phyloP scores from a whole-genome alignment of 64 coral and sea anemone species.

The Pachyseris speciosa region DNA sequence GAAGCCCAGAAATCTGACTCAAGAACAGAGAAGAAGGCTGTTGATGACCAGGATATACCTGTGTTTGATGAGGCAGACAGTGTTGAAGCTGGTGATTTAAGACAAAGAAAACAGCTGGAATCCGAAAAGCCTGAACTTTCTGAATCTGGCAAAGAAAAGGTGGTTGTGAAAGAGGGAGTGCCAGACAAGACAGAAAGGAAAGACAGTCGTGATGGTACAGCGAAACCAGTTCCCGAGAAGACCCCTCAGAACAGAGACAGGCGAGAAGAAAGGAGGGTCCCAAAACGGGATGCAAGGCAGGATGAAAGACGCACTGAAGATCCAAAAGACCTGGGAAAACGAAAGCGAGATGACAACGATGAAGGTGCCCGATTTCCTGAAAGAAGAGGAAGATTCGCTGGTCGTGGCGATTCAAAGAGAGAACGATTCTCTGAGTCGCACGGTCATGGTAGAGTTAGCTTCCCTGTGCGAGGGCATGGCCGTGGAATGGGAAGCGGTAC shows the following conservation, averaged over 20 bases:
- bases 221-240: conserved; percentile 11
- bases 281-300: neutral
- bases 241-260: neutral
- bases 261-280: neutral
- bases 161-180: neutral
- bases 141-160: conserved; percentile 7
- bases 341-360: conserved; percentile 61
- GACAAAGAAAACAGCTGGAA: conserved; percentile 41
- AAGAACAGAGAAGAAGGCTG: neutral
- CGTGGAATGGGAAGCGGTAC: conserved; percentile 57
- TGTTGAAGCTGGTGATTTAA: neutral
- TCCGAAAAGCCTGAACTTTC: neutral
- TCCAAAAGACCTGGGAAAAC: conserved; percentile 35
- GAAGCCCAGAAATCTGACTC: neutral
- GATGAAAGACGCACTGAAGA: conserved; percentile 7
- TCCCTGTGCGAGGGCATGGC: conserved; percentile 69
- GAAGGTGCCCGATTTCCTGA: conserved; percentile 61
- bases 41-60: neutral
- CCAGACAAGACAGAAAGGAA: conserved; percentile 63
- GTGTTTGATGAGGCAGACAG: conserved; percentile 34
- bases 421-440: conserved; percentile 24
- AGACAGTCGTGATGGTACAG: conserved; percentile 27
- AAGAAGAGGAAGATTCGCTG: conserved; percentile 52
- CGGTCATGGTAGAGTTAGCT: conserved; percentile 69
- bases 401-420: conserved; percentile 42